A percentile compares a stretch with the other conserved stretches of the same genome.
Evolutionary conservation across 2,888 invertebrate genomes (phyloP).

Genomic region (Sphaeridia pumilis): DNA sequence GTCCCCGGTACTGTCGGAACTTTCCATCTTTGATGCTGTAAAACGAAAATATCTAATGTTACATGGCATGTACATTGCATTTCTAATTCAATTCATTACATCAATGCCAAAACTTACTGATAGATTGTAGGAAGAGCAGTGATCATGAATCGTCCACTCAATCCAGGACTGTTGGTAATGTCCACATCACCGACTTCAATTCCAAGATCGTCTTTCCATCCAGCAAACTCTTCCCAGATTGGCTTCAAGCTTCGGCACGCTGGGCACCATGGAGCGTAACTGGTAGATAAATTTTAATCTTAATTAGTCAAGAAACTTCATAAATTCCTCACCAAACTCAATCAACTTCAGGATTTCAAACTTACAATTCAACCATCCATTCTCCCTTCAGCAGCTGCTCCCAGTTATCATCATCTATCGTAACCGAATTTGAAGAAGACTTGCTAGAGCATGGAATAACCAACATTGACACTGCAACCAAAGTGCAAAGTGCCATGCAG

Average conservation of each 20-base stretch:
- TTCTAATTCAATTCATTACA: too few species aligned
- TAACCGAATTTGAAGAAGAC: not conserved
- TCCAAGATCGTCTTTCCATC: slow-evolving; percentile 56
- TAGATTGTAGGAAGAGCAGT: slow-evolving; percentile 94
- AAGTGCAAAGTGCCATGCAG: too few species aligned
- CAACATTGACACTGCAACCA: too few species aligned
- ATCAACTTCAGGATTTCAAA: too few species aligned
- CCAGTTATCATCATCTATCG: slow-evolving; percentile 84
- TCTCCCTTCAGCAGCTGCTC: slow-evolving; percentile 75
- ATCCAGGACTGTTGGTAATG: slow-evolving; percentile 84
- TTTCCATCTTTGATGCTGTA: slow-evolving; percentile 67
- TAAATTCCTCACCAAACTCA: too few species aligned
- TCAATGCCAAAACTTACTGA: too few species aligned
- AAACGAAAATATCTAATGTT: too few species aligned
- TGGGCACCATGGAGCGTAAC: slow-evolving; percentile 98
- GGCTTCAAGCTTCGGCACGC: slow-evolving; percentile 83
- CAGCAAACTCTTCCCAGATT: slow-evolving; percentile 76
- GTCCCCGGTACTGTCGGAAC: slow-evolving; percentile 87
- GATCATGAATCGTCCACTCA: slow-evolving; percentile 94
- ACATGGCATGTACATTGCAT: too few species aligned
- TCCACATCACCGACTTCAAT: slow-evolving; percentile 84
- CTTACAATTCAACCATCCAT: slow-evolving; percentile 99
- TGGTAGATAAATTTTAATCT: too few species aligned
- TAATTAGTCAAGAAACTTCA: too few species aligned
- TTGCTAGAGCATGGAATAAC: too few species aligned